Conservation (phyloP, 2,888 invertebrate species). For the Lymantria dispar region DNA sequence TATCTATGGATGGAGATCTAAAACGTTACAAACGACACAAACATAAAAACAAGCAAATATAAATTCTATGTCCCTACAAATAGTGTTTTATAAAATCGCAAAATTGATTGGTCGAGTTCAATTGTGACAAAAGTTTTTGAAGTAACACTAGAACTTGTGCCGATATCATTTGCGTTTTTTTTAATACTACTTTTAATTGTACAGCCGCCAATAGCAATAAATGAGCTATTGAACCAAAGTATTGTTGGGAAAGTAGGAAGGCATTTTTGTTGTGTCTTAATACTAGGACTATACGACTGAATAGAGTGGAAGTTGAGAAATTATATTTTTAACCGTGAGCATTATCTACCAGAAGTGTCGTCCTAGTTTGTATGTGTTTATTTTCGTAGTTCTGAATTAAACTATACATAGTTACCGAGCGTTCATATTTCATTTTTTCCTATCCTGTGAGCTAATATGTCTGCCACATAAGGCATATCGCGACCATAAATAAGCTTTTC, state of each 20-base stretch:
- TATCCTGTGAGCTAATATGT: no score
- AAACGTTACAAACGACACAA: slow-evolving; percentile 24
- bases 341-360: no score
- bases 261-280: slow-evolving; percentile 44
- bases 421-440: no score
- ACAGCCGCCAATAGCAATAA: slow-evolving; percentile 46
- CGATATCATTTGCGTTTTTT: slow-evolving; percentile 55
- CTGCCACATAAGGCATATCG: no score
- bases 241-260: slow-evolving; percentile 45
- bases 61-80: slow-evolving; percentile 7
- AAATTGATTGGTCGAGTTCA: slow-evolving; percentile 1
- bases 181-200: slow-evolving; percentile 41
- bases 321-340: no score
- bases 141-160: slow-evolving; percentile 75
- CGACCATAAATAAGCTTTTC: no score
- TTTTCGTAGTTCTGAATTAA: no score
- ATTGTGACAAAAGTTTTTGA: slow-evolving; percentile 31
- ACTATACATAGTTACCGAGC: no score
- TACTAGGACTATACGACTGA: slow-evolving; percentile 25
- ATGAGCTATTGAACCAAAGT: slow-evolving; percentile 38
- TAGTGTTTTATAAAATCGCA: slow-evolving; percentile 6
- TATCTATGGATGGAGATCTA: slow-evolving; percentile 67
- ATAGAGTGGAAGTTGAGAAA: slow-evolving; percentile 21
- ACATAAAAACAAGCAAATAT: slow-evolving; percentile 16
- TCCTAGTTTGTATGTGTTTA: no score